Conservation (phyloP, 2,797 vertebrate species). For the Darevskia mixta region DNA sequence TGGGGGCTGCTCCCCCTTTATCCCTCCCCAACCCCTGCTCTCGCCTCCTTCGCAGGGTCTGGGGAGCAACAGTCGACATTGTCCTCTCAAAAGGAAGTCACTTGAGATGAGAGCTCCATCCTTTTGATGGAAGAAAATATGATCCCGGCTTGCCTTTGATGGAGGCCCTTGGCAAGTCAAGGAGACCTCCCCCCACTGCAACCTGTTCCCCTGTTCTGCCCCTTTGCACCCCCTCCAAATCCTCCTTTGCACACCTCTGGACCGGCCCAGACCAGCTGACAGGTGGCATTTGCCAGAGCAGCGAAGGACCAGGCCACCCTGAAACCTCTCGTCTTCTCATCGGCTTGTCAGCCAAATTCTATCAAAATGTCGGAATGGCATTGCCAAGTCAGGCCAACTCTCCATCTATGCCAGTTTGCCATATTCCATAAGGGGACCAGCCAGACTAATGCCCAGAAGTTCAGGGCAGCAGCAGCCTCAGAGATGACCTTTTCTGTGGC, state of each 20-base stretch:
- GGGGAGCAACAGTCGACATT: slow-evolving; percentile 55
- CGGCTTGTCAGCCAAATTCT: not conserved
- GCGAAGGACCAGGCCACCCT: too few species aligned
- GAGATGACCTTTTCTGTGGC: too few species aligned
- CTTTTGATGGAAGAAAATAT: slow-evolving; percentile 53
- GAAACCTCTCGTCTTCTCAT: not conserved
- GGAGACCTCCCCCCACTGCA: slow-evolving; percentile 51
- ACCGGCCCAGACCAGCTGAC: slow-evolving; percentile 42
- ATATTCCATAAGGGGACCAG: not conserved
- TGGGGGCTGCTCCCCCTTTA: slow-evolving; percentile 45
- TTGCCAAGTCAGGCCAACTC: too few species aligned
- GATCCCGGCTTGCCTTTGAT: slow-evolving; percentile 61
- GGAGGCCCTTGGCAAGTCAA: slow-evolving; percentile 56
- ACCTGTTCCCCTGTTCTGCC: slow-evolving; percentile 1
- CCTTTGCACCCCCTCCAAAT: slow-evolving; percentile 49
- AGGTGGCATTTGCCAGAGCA: not conserved
- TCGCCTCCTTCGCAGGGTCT: slow-evolving; percentile 21
- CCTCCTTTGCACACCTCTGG: slow-evolving; percentile 62
- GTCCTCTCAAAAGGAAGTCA: slow-evolving; percentile 59
- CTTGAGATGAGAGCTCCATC: slow-evolving; percentile 57
- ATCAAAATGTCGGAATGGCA: not conserved
- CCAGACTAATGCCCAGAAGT: not conserved
- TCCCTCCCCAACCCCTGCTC: slow-evolving; percentile 53
- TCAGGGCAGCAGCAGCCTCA: not conserved
- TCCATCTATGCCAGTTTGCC: not conserved